These are phyloP conservation scores for Geotrypetes seraphini DNA, from an alignment of 2,797 vertebrate genomes.

Conservation along the genomic window DNA sequence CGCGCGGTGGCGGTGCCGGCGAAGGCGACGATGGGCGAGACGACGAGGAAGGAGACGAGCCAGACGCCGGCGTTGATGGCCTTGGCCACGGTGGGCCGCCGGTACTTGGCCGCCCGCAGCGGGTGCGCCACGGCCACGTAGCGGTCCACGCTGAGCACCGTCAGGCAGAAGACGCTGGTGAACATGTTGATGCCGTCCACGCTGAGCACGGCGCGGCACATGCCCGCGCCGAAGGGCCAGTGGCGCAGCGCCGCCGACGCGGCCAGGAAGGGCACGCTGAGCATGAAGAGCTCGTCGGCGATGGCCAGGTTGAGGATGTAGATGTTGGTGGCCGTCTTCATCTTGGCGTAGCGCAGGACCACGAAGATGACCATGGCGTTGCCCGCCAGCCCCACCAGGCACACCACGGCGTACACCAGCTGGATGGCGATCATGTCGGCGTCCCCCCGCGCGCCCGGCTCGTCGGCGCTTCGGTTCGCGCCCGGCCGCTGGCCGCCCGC, in stretches of 20 bases:
- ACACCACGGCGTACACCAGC: slow-evolving; percentile 27
- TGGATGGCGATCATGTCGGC: slow-evolving; percentile 23
- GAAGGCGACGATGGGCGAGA: slow-evolving; percentile 29
- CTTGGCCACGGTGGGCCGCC: slow-evolving; percentile 26
- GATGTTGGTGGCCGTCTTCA: slow-evolving; percentile 38
- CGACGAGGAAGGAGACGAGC: slow-evolving; percentile 27
- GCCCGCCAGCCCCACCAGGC: slow-evolving; percentile 28
- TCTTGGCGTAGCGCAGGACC: slow-evolving; percentile 31
- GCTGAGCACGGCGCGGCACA: slow-evolving; percentile 35
- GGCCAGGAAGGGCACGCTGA: slow-evolving; percentile 32
- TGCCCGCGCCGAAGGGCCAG: slow-evolving; percentile 30
- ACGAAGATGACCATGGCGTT: slow-evolving; percentile 35
- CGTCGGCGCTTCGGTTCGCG: slow-evolving; percentile 19
- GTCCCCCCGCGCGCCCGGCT: no score
- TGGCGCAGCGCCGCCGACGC: slow-evolving; percentile 20
- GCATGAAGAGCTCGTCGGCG: slow-evolving; percentile 29
- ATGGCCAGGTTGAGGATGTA: slow-evolving; percentile 29
- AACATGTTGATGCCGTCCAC: slow-evolving; percentile 39
- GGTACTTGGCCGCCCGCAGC: slow-evolving; percentile 22
- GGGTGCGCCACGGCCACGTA: slow-evolving; percentile 33
- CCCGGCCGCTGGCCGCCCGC: no score
- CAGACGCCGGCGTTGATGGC: slow-evolving; percentile 28
- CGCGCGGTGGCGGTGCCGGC: slow-evolving; percentile 11
- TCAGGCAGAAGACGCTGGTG: slow-evolving; percentile 37
- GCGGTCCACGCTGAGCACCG: slow-evolving; percentile 31